phyloP scores from a whole-genome alignment of 1,140 invertebrate species.

The Tetranychus cinnabarinus region DNA sequence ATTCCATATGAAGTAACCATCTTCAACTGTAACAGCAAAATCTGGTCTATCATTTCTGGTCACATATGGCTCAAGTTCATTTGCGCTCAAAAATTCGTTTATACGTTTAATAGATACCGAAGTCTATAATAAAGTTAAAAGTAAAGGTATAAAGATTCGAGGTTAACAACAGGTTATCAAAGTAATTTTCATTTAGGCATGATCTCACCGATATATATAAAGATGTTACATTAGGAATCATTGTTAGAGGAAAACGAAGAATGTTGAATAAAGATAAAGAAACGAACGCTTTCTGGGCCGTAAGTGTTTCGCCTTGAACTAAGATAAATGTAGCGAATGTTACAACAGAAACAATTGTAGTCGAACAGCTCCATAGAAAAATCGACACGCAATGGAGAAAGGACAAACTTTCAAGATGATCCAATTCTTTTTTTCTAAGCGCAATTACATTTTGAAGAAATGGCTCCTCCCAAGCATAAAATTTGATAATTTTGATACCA shows the following conservation, averaged over 20 bases:
- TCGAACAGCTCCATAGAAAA: conserved; percentile 3
- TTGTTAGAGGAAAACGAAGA: conserved; percentile 41
- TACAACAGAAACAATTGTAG: conserved; percentile 17
- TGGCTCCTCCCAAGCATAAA: conserved; percentile 14
- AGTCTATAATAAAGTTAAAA: conserved; percentile 17
- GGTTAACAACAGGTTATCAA: too few species aligned
- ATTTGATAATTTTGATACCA: conserved; percentile 19
- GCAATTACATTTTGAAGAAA: conserved; percentile 11
- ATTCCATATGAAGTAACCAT: background rate
- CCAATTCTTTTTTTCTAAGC: conserved; percentile 12
- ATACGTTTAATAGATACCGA: conserved; percentile 41
- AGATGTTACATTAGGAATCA: background rate
- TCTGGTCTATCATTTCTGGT: background rate
- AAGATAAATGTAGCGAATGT: conserved; percentile 24
- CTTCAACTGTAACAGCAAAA: background rate
- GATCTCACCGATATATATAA: background rate
- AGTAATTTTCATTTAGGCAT: background rate
- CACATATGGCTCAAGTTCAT: conserved; percentile 12
- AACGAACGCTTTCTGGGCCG: conserved; percentile 17
- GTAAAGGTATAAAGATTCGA: background rate
- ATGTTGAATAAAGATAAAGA: conserved; percentile 34
- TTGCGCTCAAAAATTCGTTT: conserved; percentile 11
- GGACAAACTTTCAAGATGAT: conserved; percentile 4
- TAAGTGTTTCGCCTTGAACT: conserved; percentile 34
- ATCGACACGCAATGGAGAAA: conserved; percentile 4